Evolutionary conservation across 2,113 vertebrate genomes (phyloP).

Genomic region (Stomatorhinus ivindoensis): DNA sequence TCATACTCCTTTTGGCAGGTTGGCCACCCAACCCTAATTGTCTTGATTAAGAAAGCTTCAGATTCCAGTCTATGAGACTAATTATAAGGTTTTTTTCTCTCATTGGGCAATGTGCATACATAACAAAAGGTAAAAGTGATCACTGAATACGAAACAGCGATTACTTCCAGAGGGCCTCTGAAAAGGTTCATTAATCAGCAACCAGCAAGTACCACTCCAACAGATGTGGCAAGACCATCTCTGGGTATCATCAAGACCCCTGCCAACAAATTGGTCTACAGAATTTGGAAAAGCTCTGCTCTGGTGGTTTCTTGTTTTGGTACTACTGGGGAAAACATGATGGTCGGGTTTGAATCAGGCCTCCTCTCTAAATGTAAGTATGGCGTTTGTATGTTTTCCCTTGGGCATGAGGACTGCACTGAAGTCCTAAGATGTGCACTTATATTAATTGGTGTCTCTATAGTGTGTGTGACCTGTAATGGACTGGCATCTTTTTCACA

Average conservation of each 20-base stretch:
- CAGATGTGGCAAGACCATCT: not conserved
- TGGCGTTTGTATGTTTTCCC: not conserved
- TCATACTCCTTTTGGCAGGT: not conserved
- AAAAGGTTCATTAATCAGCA: constrained; percentile 9
- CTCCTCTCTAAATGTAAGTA: not conserved
- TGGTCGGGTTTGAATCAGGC: not conserved
- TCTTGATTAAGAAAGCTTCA: constrained; percentile 20
- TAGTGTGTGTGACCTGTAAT: not conserved
- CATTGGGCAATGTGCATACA: constrained; percentile 17
- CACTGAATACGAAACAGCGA: constrained; percentile 2
- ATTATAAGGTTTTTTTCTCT: constrained; percentile 18
- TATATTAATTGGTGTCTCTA: not conserved
- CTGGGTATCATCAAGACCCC: not conserved
- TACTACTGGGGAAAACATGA: not conserved
- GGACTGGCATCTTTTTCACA: not conserved
- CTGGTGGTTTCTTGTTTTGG: not conserved
- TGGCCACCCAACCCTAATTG: constrained; percentile 19
- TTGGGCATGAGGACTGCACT: not conserved
- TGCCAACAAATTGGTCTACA: not conserved
- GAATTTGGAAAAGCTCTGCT: not conserved
- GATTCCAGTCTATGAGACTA: constrained; percentile 24
- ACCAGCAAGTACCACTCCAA: not conserved
- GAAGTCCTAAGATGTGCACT: not conserved
- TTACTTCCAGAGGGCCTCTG: not conserved
- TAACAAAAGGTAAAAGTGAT: constrained; percentile 25